Percentiles rank a stretch among this genome's conserved stretches.
Evolutionary conservation across 2,113 vertebrate genomes (phyloP).

Genomic region (Pithys albifrons): DNA sequence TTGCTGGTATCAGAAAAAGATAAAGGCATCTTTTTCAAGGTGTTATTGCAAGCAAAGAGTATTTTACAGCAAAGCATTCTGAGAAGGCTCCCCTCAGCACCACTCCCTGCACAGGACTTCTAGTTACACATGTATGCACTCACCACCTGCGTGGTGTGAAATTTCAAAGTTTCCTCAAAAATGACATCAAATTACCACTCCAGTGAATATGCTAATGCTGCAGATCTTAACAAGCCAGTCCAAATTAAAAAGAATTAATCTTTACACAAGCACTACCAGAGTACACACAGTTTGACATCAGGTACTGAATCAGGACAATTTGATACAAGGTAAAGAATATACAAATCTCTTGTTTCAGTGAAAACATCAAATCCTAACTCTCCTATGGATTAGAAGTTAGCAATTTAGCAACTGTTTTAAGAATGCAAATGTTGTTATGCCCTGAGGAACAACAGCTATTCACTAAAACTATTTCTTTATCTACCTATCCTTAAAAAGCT

Average conservation of each 20-base stretch:
- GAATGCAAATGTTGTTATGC: not conserved
- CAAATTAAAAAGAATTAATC: not conserved
- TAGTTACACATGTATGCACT: accelerated
- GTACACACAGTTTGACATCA: not conserved
- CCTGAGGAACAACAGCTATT: not conserved
- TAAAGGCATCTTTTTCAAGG: not conserved
- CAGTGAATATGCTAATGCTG: not conserved
- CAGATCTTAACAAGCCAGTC: not conserved
- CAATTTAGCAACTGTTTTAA: constrained; percentile 19
- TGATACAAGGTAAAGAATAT: not conserved
- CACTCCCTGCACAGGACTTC: not conserved
- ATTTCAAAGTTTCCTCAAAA: not conserved
- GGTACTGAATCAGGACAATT: not conserved
- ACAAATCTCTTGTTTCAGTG: not conserved
- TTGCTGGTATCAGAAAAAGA: not conserved
- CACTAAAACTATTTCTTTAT: not conserved
- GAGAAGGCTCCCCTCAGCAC: not conserved
- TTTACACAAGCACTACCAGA: not conserved
- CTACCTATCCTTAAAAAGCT: constrained; percentile 56
- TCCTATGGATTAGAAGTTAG: not conserved
- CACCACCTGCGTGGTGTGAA: not conserved
- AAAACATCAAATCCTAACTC: not conserved
- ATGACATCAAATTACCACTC: not conserved
- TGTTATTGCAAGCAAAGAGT: not conserved
- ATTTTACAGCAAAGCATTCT: not conserved